Conservation (phyloP, 2,113 vertebrate genomes). For the Apistogramma diplotaenia region DNA sequence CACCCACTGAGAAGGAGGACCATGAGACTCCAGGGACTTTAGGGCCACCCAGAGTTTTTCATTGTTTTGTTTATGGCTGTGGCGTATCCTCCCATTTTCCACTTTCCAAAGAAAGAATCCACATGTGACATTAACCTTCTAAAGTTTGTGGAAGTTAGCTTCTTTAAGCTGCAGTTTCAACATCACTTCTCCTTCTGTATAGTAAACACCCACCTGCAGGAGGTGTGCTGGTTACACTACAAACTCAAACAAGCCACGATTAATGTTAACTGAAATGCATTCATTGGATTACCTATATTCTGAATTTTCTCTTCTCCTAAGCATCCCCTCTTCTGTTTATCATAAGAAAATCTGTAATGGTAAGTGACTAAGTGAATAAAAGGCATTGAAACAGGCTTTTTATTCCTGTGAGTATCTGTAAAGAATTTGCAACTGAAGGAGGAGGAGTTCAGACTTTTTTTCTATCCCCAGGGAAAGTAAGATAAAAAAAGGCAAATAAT, state of each 20-base stretch:
- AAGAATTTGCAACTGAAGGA: not conserved
- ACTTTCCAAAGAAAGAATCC: not conserved
- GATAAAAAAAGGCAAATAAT: not conserved
- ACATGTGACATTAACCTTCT: not conserved
- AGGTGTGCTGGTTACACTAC: not conserved
- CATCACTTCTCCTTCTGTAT: not conserved
- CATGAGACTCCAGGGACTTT: not conserved
- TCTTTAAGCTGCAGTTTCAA: not conserved
- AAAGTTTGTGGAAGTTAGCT: not conserved
- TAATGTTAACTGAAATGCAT: not conserved
- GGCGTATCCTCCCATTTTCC: not conserved
- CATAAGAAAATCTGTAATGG: not conserved
- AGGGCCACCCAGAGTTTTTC: not conserved
- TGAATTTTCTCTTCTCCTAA: not conserved
- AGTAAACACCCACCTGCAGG: conserved; percentile 24
- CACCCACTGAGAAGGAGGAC: not conserved
- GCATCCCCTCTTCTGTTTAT: not conserved
- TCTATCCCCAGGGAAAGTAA: not conserved
- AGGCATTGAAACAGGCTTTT: not conserved
- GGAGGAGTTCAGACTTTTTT: not conserved
- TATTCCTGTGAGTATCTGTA: not conserved
- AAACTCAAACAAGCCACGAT: not conserved
- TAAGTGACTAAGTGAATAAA: not conserved
- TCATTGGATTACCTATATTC: not conserved
- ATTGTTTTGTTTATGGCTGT: not conserved